phyloP scores from a whole-genome alignment of 1,140 invertebrate genomes.

The Sitodiplosis mosellana region DNA sequence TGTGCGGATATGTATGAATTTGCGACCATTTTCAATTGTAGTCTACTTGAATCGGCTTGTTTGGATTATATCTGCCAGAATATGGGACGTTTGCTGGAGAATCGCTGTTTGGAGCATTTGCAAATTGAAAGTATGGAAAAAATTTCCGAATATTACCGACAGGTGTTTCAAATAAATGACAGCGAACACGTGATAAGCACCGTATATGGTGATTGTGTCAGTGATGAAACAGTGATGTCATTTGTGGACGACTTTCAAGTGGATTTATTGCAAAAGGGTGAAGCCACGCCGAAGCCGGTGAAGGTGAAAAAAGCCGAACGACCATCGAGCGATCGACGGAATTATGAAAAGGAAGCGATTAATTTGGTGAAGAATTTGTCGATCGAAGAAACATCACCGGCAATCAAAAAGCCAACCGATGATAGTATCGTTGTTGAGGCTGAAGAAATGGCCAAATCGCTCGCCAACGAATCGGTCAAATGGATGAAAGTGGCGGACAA shows the following conservation, averaged over 20 bases:
- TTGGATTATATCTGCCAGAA: constrained; percentile 47
- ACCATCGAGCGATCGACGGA: constrained; percentile 7
- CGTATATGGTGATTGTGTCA: constrained; percentile 30
- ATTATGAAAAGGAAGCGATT: constrained; percentile 21
- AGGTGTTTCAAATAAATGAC: constrained; percentile 14
- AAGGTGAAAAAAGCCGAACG: neutral
- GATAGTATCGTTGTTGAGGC: constrained; percentile 3
- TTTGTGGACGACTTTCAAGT: constrained; percentile 26
- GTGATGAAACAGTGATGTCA: constrained; percentile 28
- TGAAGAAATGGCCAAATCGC: constrained; percentile 5
- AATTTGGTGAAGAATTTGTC: constrained; percentile 16
- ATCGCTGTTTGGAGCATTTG: constrained; percentile 33
- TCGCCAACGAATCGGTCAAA: constrained; percentile 9
- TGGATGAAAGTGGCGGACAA: constrained; percentile 21
- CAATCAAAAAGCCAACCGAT: constrained; percentile 3
- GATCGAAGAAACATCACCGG: constrained; percentile 8
- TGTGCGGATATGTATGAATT: constrained; percentile 43
- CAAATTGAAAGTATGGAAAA: constrained; percentile 32
- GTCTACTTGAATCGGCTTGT: constrained; percentile 34
- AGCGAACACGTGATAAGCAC: constrained; percentile 32
- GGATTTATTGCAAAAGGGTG: constrained; percentile 11
- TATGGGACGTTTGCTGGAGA: constrained; percentile 37
- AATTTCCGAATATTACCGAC: constrained; percentile 33
- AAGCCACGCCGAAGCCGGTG: neutral
- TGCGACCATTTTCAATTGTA: constrained; percentile 37